Evolutionary conservation across 2,113 vertebrate species (phyloP).

Genomic region (Garra rufa): DNA sequence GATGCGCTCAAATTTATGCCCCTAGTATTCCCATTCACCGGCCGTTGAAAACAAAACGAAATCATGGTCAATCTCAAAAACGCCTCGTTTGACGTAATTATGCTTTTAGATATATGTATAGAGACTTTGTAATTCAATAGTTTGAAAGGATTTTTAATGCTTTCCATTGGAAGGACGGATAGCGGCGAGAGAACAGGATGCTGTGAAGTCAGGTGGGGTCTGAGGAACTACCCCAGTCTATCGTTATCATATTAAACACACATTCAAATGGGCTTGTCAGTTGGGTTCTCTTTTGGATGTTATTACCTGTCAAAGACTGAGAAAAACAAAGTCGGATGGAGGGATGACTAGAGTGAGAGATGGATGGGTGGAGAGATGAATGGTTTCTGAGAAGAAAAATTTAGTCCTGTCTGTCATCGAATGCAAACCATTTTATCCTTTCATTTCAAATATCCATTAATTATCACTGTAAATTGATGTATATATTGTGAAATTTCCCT

Average conservation of each 20-base stretch:
- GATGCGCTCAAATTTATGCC: too few species aligned
- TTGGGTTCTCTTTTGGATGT: slow-evolving; percentile 63
- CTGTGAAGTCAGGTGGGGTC: slow-evolving; percentile 43
- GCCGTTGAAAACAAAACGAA: too few species aligned
- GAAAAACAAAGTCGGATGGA: background rate
- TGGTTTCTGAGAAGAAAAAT: background rate
- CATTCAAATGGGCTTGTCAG: slow-evolving; percentile 77
- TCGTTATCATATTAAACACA: slow-evolving; percentile 74
- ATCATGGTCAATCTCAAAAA: too few species aligned
- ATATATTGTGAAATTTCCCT: background rate
- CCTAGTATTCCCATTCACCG: too few species aligned
- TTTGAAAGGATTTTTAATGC: background rate
- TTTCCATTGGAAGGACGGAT: background rate
- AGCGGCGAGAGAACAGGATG: background rate
- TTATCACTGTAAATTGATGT: background rate
- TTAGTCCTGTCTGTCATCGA: background rate
- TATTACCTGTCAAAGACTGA: slow-evolving; percentile 73
- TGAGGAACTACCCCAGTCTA: slow-evolving; percentile 60
- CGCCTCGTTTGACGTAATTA: too few species aligned
- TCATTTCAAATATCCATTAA: background rate
- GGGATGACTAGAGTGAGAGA: slow-evolving; percentile 30
- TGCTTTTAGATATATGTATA: too few species aligned
- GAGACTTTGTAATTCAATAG: background rate
- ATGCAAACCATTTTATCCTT: slow-evolving; percentile 12
- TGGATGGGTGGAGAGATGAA: slow-evolving; percentile 6